These are phyloP conservation scores for Linyphia triangularis DNA, from an alignment of 2,888 invertebrate genomes.

Conservation along the genomic window DNA sequence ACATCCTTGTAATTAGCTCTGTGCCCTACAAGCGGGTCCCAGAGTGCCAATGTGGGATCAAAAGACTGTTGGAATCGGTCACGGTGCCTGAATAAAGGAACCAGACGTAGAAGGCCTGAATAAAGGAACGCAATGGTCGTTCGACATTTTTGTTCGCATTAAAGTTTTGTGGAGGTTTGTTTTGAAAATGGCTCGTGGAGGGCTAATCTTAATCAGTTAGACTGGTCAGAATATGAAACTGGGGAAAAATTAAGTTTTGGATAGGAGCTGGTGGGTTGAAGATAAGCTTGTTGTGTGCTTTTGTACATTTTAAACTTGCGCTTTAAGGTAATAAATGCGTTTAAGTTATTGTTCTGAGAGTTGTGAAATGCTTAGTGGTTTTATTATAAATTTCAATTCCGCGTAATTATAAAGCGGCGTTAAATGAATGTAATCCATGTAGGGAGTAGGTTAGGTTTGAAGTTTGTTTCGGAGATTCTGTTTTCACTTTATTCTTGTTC, in stretches of 20 bases:
- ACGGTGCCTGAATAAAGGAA: conserved; percentile 1
- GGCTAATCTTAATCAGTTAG: conserved; percentile 52
- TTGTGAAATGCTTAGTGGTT: neutral
- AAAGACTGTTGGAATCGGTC: conserved; percentile 38
- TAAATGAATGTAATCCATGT: too few relatives aligned
- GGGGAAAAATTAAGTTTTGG: conserved; percentile 29
- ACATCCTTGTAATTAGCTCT: conserved; percentile 62
- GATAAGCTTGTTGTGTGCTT: conserved; percentile 17
- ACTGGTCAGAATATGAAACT: conserved; percentile 5
- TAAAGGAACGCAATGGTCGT: conserved; percentile 13
- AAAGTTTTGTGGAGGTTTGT: neutral
- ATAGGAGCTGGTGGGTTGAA: neutral
- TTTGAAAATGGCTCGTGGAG: conserved; percentile 2
- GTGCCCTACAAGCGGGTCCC: conserved; percentile 41
- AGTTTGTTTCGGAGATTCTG: too few relatives aligned
- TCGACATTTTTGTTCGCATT: conserved; percentile 19
- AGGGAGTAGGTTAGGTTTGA: too few relatives aligned
- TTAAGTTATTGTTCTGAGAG: neutral
- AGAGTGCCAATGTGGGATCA: conserved; percentile 36
- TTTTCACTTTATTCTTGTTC: too few relatives aligned
- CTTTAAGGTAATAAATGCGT: neutral
- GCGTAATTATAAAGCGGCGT: too few relatives aligned
- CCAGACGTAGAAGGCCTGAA: conserved; percentile 1
- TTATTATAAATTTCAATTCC: neutral
- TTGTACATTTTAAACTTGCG: neutral